Base-by-base conservation (phyloP, 1,140 invertebrate species). In the Chrysomallon squamiferum region DNA sequence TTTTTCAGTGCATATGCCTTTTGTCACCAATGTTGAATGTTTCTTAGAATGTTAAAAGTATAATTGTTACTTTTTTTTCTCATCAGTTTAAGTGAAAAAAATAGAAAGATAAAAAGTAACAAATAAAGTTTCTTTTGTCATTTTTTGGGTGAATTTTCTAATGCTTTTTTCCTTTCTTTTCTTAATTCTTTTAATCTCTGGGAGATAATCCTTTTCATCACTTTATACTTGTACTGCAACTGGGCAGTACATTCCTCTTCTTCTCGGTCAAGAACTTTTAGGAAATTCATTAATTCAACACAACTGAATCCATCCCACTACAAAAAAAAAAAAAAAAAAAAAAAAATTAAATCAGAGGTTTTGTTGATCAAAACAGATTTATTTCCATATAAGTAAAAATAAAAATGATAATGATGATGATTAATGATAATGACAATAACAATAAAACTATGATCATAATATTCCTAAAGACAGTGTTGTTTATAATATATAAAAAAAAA, bases 291-390 rank as follows among this genome's bases (percentile, higher is more conserved):
- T 58, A 90, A 77, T 74, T 90, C 89, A 35, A 89, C 88, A n/a
- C 87, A 66, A 60, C 88, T 87, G 75, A 90, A 90, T 15, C 85
- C 87, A 60, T 90, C 88, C 89, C 89, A 90, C 88, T 89, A 78
- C 25, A 87, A 64, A 35, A 30, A 54, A 57, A 50, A 61, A 20
- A 59, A 20, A 59, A 18, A 35, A 13, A 33, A 35, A 33, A 20
- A 4, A 3, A 2, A 2, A 29, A 2, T 52, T 1, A 13, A 52
- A 52, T 52, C 20, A 56, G 18, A 27, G 18, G 32, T 49, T 0
- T 49, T n/a, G 0, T 7, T 49, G 2, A 11, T 6, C 27, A 25
- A 7, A 49, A n/a, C 6, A 22, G 47, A 22, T n/a, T 49, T 49
- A 15, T 49, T 49, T 7, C n/a, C 7, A 25, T 2, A 25, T 18